Percentiles rank a stretch among this genome's conserved stretches.
Conservation (phyloP, 2,888 invertebrate genomes). For the Mylabris sibirica region DNA sequence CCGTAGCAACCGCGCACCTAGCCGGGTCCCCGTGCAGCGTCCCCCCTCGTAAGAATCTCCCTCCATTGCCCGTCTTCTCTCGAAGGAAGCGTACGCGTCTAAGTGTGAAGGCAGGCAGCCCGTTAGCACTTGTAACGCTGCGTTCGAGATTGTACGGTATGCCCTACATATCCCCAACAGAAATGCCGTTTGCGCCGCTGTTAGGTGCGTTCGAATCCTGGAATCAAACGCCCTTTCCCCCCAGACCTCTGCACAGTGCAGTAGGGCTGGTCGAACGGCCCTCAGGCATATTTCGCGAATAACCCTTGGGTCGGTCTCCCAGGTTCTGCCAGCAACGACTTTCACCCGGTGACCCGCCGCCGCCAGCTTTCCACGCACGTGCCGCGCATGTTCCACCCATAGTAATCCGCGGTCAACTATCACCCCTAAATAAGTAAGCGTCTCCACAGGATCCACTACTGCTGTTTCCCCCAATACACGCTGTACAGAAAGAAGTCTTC, state of each 20-base stretch:
- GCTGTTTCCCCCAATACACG: background rate
- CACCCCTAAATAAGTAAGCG: conserved; percentile 19
- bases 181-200: conserved; percentile 21
- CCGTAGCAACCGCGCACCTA: background rate
- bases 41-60: conserved; percentile 12
- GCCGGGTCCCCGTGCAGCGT: background rate
- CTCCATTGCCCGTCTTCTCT: background rate
- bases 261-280: conserved; percentile 17
- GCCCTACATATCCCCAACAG: conserved; percentile 14
- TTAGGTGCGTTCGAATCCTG: conserved; percentile 3
- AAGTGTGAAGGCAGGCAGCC: conserved; percentile 22
- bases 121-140: conserved; percentile 28
- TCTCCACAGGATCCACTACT: conserved; percentile 7
- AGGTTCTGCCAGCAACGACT: background rate
- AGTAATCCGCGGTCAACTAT: conserved; percentile 6
- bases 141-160: conserved; percentile 26
- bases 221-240: conserved; percentile 10
- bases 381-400: conserved; percentile 16
- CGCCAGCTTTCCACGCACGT: conserved; percentile 10
- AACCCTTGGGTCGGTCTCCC: conserved; percentile 14
- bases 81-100: conserved; percentile 15
- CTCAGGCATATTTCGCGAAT: conserved; percentile 16
- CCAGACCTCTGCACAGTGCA: conserved; percentile 11
- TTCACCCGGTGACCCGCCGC: conserved; percentile 12
- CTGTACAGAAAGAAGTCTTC: no score